Evolutionary conservation across 2,888 invertebrate genomes (phyloP), one percentile per base, ranked within the genome.

Genomic region (Eupithecia vulgata): DNA sequence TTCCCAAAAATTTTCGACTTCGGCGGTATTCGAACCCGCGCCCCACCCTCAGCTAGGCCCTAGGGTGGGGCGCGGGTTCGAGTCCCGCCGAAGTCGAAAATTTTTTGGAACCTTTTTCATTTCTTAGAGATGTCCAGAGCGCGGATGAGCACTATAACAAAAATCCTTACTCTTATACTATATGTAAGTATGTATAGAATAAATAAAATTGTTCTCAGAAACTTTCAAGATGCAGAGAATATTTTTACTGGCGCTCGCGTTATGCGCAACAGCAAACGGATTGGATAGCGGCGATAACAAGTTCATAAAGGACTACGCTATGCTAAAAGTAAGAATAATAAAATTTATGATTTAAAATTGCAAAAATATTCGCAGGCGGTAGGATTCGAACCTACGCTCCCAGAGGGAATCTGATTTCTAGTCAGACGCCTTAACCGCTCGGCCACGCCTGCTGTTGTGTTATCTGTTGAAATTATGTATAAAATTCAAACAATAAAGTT

Each of bases 321-420:
- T 96, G 95, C 95, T 96, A 95, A 96, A 96, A 95, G 96, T 96
- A 86, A 83, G 72, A 73, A 70, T 40, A n/a, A 7, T 7, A 48
- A 8, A 48, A 48, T n/a, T 45, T 17, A 45, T 6, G 0, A 1
- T 52, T 4, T 8, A 52, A 52, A 61, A 67, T 42, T 57, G 0
- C 2, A 64, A 71, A 87, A 92, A 84, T 76, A 6, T 85, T 84
- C 97, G 97, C 97, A 96, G 97, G 96, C 96, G 96, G 97, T 96
- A 97, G 97, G 97, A 97, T 96, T 97, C 97, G 97, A 97, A 97
- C 97, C 97, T 97, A 96, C 97, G 97, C 97, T 97, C 97, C 97
- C 96, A 97, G 96, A 97, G 97, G 97, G 97, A 97, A 97, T 96
- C 96, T 96, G 97, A 97, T 97, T 97, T 97, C 97, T 96, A 97